Evolutionary conservation across 2,113 vertebrate genomes (phyloP).

Genomic region (Origma solitaria): DNA sequence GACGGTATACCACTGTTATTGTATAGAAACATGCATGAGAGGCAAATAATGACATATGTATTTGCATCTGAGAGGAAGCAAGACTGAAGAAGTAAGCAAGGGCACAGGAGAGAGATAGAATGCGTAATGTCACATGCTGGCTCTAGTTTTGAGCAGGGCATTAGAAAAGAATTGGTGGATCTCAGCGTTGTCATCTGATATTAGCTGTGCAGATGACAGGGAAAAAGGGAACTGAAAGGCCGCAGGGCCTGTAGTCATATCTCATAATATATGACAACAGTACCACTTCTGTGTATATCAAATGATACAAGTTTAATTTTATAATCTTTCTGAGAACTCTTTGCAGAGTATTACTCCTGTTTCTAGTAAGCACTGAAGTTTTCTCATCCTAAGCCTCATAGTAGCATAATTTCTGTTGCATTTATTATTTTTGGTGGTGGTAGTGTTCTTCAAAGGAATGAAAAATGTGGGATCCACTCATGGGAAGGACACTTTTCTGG

Average conservation of each 20-base stretch:
- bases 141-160: background rate
- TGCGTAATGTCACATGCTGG: background rate
- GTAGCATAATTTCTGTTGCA: background rate
- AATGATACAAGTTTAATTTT: background rate
- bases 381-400: background rate
- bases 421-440: background rate
- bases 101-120: background rate
- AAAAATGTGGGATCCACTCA: background rate
- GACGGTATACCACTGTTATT: background rate
- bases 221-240: background rate
- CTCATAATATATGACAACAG: background rate
- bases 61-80: background rate
- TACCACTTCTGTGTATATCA: background rate
- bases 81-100: background rate
- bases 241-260: background rate
- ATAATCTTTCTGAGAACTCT: background rate
- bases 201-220: background rate
- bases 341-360: fast-evolving
- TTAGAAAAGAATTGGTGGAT: slow-evolving; percentile 16
- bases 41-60: background rate
- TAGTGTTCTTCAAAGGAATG: background rate
- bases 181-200: background rate
- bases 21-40: background rate
- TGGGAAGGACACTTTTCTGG: background rate
- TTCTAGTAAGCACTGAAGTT: background rate